Evolutionary conservation across 1,140 invertebrate species (phyloP).

Genomic region (Diprion similis): DNA sequence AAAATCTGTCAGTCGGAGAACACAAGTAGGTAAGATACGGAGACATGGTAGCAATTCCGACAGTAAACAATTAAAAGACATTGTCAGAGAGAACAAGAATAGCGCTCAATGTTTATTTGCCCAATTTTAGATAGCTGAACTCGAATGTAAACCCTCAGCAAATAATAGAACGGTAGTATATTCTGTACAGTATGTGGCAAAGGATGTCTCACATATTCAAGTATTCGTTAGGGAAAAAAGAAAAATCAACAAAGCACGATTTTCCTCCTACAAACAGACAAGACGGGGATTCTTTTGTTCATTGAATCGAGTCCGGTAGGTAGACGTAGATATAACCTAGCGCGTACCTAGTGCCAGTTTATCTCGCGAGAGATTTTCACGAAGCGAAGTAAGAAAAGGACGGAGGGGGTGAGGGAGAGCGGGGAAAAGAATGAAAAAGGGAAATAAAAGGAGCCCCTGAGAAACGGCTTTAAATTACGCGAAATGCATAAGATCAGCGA

Average conservation of each 20-base stretch:
- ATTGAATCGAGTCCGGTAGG: background rate
- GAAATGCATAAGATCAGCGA: background rate
- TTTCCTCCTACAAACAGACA: background rate
- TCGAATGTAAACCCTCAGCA: background rate
- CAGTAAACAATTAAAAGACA: background rate
- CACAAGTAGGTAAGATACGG: no score
- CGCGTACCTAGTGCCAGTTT: background rate
- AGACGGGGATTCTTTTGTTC: background rate
- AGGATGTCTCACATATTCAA: background rate
- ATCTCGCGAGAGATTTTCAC: slow-evolving; percentile 27
- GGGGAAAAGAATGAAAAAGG: background rate
- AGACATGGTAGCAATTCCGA: no score
- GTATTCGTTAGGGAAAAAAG: background rate
- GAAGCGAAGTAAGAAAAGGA: slow-evolving; percentile 48
- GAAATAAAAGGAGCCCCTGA: slow-evolving; percentile 8
- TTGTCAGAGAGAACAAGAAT: background rate
- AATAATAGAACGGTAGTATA: background rate
- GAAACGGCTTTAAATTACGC: background rate
- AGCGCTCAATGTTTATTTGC: background rate
- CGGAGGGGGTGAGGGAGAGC: slow-evolving; percentile 19
- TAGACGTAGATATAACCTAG: background rate
- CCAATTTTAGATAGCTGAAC: background rate
- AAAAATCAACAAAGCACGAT: background rate
- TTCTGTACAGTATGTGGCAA: background rate
- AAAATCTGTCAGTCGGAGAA: no score